These are phyloP conservation scores for Choristoneura fumiferana DNA, from an alignment of 1,140 invertebrate species.

Conservation along the genomic window DNA sequence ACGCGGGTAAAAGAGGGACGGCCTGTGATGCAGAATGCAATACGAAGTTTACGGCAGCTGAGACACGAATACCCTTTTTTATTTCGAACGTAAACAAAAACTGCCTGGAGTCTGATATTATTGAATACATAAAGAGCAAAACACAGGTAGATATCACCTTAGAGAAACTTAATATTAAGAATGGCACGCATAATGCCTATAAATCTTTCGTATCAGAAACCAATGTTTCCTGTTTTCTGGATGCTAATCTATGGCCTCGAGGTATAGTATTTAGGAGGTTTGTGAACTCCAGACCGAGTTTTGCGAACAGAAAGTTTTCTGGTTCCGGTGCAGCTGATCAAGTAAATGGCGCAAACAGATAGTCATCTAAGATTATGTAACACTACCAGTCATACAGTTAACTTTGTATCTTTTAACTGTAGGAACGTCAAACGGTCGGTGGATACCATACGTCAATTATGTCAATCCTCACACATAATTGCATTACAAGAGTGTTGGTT, in stretches of 20 bases:
- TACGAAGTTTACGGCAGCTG: conserved; percentile 33
- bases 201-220: conserved; percentile 28
- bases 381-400: neutral
- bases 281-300: conserved; percentile 21
- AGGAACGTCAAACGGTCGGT: conserved; percentile 24
- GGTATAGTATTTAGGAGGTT: conserved; percentile 34
- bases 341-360: neutral
- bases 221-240: conserved; percentile 26
- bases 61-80: conserved; percentile 29
- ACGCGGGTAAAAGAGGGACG: neutral
- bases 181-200: conserved; percentile 29
- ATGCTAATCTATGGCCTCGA: conserved; percentile 30
- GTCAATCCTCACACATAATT: conserved; percentile 19
- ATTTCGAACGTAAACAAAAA: conserved; percentile 32
- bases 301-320: too few species aligned
- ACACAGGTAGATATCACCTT: conserved; percentile 26
- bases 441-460: conserved; percentile 19
- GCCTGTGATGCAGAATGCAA: neutral
- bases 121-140: conserved; percentile 23
- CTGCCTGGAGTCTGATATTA: conserved; percentile 21
- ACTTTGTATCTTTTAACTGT: conserved; percentile 24
- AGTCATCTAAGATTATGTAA: neutral
- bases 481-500: conserved; percentile 25
- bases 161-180: conserved; percentile 21
- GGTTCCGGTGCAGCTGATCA: neutral